Conservation (phyloP, 2,113 vertebrate genomes). For the Grus americana region DNA sequence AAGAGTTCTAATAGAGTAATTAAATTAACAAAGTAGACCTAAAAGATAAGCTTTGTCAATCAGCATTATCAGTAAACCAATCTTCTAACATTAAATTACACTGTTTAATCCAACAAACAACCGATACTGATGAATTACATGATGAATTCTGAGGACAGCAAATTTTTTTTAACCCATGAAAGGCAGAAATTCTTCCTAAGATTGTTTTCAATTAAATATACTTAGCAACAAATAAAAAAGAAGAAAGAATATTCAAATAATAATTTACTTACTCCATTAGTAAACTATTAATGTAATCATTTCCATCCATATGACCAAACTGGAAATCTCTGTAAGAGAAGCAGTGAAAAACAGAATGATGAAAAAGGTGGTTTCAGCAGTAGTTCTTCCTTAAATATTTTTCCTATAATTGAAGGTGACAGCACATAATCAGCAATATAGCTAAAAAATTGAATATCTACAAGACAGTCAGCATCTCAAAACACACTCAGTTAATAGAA, state of each 20-base stretch:
- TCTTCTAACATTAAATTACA: neutral
- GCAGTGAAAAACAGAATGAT: neutral
- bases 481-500: neutral
- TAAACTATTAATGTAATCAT: slow-evolving; percentile 96
- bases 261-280: slow-evolving; percentile 93
- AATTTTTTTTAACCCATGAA: neutral
- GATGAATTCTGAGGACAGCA: neutral
- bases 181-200: neutral
- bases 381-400: neutral
- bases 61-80: neutral
- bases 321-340: slow-evolving; percentile 82
- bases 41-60: neutral
- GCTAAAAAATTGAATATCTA: neutral
- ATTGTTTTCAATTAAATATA: neutral
- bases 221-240: neutral
- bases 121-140: neutral
- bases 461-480: neutral
- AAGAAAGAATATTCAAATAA: neutral
- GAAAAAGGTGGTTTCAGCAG: neutral
- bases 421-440: neutral
- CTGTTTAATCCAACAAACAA: neutral
- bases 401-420: neutral
- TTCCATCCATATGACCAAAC: slow-evolving; percentile 98
- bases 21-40: neutral
- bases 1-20: neutral